phyloP scores from a whole-genome alignment of 2,888 invertebrate genomes.

The Limnephilus lunatus region DNA sequence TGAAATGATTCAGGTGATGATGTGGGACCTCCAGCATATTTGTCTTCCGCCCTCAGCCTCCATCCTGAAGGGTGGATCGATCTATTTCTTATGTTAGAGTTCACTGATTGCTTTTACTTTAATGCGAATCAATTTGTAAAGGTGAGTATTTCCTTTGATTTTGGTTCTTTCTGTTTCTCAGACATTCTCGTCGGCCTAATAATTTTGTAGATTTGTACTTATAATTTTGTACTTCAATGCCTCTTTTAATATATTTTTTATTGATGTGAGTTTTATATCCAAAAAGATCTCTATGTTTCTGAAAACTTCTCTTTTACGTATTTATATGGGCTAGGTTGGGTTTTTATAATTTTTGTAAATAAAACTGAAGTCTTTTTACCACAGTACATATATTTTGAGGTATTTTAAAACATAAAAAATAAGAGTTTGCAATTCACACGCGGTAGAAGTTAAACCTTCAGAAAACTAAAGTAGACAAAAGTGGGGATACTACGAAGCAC shows the following conservation, averaged over 20 bases:
- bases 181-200: not conserved
- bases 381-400: no score
- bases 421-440: no score
- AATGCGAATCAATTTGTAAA: slow-evolving; percentile 16
- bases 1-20: slow-evolving; percentile 30
- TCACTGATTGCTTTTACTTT: slow-evolving; percentile 30
- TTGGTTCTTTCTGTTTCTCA: not conserved
- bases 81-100: slow-evolving; percentile 20
- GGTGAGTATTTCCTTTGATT: slow-evolving; percentile 7
- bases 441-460: no score
- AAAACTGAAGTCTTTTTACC: not conserved
- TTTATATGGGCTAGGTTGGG: not conserved
- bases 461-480: no score
- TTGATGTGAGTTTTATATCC: not conserved
- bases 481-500: no score
- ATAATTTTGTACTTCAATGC: not conserved
- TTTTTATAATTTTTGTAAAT: not conserved
- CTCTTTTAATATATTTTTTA: not conserved
- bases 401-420: no score
- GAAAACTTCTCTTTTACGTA: not conserved
- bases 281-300: not conserved
- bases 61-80: slow-evolving; percentile 5
- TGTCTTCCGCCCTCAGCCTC: not conserved
- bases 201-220: not conserved
- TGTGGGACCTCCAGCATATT: slow-evolving; percentile 28